Evolutionary conservation across 2,797 vertebrate genomes (phyloP), one percentile per base, ranked within the genome.

Genomic region (Coccyzus lansbergi): DNA sequence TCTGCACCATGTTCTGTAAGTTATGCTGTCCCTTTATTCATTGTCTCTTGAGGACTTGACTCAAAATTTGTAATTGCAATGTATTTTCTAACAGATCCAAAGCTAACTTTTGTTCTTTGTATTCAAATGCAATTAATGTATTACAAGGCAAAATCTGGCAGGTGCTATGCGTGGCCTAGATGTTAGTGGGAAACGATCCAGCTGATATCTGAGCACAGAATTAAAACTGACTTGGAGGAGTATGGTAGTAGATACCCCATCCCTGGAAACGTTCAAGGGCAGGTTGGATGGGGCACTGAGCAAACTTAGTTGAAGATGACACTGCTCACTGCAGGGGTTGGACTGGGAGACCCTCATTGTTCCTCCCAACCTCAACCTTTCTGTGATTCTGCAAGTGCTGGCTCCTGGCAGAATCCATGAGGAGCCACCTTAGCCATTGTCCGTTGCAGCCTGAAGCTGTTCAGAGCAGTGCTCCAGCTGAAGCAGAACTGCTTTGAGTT

Each of bases 341-440:
- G 42, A 42, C 42, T 42, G 17, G 10, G 17, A 14, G 42, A 42
- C 17, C 42, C 42, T 42, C 13, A 42, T 42, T 13, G 42, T 42
- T 16, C 42, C 42, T 42, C 17, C 42, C 13, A 42, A 42, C 42
- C 42, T 6, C 13, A 42, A 42, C 42, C 13, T 14, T 42, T 42
- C 42, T 42, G 42, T 42, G 42, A 42, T 42, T 42, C 42, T 42
- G n/a, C n/a, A 33, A 68, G 4, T 8, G 28, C 29, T 67, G 56
- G 34, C 7, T 53, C 12, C 9, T 3, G 6, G 12, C 17, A 16
- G 42, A 48, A 51, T 13, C 17, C 6, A 0, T 0, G 13, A 17
- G 18, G 9, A 76, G 40, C 4, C 2, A 0, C 7, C 49, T 64
- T 36, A 3, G 33, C 6, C 4, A 0, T 31, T 12, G 33, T 49